Evolutionary conservation across 2,113 vertebrate species (phyloP), one percentile per base, ranked within the genome.

Genomic region (Alethe castanea): DNA sequence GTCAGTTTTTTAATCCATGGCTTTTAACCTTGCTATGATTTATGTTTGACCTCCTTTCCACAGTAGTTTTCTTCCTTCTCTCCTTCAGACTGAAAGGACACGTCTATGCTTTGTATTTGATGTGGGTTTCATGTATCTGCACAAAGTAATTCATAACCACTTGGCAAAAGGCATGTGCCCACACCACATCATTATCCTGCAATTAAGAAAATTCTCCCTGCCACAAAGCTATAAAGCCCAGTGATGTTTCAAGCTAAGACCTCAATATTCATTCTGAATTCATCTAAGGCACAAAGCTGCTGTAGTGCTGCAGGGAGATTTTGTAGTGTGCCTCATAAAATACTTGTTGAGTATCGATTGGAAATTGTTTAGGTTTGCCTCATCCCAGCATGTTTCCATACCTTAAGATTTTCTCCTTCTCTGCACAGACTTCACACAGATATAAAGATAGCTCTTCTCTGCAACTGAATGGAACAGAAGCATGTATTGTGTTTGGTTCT

Each of bases 101-200:
- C 0, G 0, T 45, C 72, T 71, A 6, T 9, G 5, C 47, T 91
- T 86, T 70, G 64, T 48, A n/a, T 81, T 84, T 94, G 67, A 93
- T 94, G 90, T 93, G 72, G 92, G 42, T 86, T 92, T 90, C 31
- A 59, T 60, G 35, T 71, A 90, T 86, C 76, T 92, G 67, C 65
- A 86, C 76, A 71, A 90, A 93, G 40, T 57, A 94, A 88, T 88
- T 92, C 91, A 56, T 72, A 95, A 88, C 85, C 76, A 78, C 54
- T 47, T 88, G 82, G 90, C 72, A 93, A 92, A 86, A 88, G 72
- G 74, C 80, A 47, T 72, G 85, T 54, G 67, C 86, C 60, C 86
- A 81, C 48, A 96, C 71, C 88, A 67, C 93, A 88, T 67, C 61
- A 73, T 95, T 94, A 94, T 47, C 64, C 52, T 83, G 60, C 71